Conservation (phyloP, 2,113 vertebrate species). For the Nesoenas mayeri region DNA sequence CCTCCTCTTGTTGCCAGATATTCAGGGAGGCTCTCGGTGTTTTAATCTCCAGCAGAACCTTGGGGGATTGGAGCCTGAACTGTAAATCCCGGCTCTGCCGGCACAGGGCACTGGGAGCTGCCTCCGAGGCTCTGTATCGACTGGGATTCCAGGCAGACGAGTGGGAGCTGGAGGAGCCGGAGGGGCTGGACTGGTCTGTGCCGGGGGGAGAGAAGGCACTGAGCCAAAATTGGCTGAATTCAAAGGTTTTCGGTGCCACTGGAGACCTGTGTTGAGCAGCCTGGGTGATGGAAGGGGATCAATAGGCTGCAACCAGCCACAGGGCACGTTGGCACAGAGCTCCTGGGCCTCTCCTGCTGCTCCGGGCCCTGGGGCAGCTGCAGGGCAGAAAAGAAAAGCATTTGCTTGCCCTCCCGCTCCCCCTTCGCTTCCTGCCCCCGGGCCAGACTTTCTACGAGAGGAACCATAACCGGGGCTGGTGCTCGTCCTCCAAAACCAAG, state of each 20-base stretch:
- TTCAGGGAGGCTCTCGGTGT: not conserved
- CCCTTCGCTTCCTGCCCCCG: not conserved
- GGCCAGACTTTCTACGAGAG: not conserved
- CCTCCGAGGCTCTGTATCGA: not conserved
- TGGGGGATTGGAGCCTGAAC: not conserved
- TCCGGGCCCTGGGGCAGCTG: not conserved
- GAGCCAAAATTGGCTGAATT: not conserved
- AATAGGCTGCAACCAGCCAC: not conserved
- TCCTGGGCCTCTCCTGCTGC: not conserved
- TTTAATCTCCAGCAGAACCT: slow-evolving; percentile 9
- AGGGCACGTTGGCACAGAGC: not conserved
- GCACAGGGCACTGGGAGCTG: not conserved
- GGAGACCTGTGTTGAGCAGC: not conserved
- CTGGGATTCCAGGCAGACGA: not conserved
- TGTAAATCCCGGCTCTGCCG: not conserved
- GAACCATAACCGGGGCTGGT: not conserved
- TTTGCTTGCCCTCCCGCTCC: not conserved
- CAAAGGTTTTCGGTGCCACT: not conserved
- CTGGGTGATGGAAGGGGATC: not conserved
- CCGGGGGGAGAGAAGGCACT: not conserved
- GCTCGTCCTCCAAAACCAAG: not conserved
- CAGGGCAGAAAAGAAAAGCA: not conserved
- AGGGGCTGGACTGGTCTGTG: not conserved
- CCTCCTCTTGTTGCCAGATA: slow-evolving; percentile 28
- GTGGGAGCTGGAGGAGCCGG: not conserved